These are phyloP conservation scores for Trididemnum nubilum DNA, from an alignment of 23 tunicate species.

Conservation along the genomic window DNA sequence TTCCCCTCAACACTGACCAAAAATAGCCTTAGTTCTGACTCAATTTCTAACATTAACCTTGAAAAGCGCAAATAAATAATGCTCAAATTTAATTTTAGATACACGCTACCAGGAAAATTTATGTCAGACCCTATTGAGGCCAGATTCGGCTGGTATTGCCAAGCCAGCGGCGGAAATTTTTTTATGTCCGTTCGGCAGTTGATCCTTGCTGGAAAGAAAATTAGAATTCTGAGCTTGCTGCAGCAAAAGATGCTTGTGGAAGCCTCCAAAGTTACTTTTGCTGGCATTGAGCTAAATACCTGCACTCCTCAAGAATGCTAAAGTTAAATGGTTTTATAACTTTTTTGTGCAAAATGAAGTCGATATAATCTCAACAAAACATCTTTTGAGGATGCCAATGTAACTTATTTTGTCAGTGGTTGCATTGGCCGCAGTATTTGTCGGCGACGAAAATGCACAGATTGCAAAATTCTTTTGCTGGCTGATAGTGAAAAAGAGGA, in stretches of 20 bases:
- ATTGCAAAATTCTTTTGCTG: constrained; percentile 4
- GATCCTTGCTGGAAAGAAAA: constrained; percentile 18
- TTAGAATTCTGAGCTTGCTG: constrained; percentile 2
- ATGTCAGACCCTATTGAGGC: constrained; percentile 19
- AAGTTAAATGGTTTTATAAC: not conserved
- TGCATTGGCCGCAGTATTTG: constrained; percentile 15
- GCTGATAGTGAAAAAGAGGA: not conserved
- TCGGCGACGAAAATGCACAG: constrained; percentile 6
- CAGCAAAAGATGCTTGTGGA: constrained; percentile 7
- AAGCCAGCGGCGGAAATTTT: constrained; percentile 14
- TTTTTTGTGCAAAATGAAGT: not conserved
- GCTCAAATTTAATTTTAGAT: not conserved
- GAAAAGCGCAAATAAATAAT: too few species aligned
- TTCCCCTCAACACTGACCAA: too few species aligned
- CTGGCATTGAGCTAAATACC: not conserved
- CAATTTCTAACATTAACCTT: too few species aligned
- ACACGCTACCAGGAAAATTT: constrained; percentile 10
- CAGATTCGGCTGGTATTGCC: constrained; percentile 19
- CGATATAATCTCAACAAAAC: not conserved
- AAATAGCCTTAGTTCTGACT: too few species aligned
- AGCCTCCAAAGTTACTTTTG: not conserved
- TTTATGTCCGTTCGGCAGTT: constrained; percentile 11
- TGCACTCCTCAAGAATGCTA: not conserved
- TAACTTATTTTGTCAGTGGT: constrained; percentile 1
- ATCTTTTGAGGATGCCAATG: not conserved